Percentiles rank a stretch among this genome's conserved stretches.
Conservation (phyloP, 2,113 vertebrate species). For the Corynorhinus townsendii region DNA sequence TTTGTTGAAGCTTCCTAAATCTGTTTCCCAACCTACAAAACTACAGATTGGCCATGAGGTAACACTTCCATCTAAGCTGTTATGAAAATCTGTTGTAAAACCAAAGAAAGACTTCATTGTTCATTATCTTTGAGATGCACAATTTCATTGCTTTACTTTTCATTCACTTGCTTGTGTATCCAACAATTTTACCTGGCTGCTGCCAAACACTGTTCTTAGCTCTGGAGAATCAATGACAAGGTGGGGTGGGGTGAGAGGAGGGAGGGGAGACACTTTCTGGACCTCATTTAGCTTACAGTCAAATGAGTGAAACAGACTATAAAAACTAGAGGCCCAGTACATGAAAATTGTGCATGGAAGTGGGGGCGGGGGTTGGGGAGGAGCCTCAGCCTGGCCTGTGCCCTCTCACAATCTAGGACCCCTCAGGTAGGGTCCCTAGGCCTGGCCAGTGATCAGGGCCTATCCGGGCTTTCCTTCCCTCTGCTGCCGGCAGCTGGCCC, state of each 20-base stretch:
- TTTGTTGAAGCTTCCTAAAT: not conserved
- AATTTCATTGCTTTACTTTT: not conserved
- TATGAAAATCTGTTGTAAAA: not conserved
- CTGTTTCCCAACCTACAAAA: not conserved
- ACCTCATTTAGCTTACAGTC: not conserved
- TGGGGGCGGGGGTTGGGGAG: no score
- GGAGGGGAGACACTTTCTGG: not conserved
- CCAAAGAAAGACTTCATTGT: not conserved
- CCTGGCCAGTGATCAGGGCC: no score
- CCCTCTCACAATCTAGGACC: no score
- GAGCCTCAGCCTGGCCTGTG: no score
- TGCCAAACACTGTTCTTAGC: not conserved
- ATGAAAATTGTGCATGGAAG: no score
- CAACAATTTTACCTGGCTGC: not conserved
- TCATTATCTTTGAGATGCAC: not conserved
- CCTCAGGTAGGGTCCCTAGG: no score
- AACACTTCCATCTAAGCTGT: not conserved
- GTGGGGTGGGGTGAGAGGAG: rapidly evolving
- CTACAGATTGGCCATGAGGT: not conserved
- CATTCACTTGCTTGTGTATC: not conserved
- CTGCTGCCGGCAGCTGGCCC: no score
- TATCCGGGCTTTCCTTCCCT: no score
- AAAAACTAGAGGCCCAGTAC: not conserved
- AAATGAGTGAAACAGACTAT: not conserved
- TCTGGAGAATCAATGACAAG: not conserved